phyloP scores from a whole-genome alignment of 2,888 invertebrate genomes.

The Alcis repandata region DNA sequence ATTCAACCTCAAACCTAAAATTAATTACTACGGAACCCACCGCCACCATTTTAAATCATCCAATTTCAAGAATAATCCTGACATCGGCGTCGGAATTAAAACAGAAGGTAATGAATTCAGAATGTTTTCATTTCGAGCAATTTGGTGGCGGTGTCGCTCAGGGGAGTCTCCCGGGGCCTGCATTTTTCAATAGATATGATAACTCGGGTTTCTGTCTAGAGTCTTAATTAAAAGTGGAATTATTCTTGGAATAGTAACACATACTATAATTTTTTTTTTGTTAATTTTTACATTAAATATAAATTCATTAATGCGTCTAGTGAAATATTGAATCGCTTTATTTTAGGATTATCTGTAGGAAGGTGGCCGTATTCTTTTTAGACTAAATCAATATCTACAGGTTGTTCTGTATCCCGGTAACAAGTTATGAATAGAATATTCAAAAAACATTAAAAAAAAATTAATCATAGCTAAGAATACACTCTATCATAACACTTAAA shows the following conservation, averaged over 20 bases:
- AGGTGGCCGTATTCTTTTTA: too few relatives aligned
- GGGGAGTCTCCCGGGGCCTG: slow-evolving; percentile 7
- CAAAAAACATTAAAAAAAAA: too few relatives aligned
- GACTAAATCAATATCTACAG: too few relatives aligned
- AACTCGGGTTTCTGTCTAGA: slow-evolving; percentile 7
- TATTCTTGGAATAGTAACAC: not conserved
- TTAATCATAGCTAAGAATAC: too few relatives aligned
- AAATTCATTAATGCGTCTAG: too few relatives aligned
- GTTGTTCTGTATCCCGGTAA: too few relatives aligned
- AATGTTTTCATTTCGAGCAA: slow-evolving; percentile 60
- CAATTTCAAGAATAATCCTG: slow-evolving; percentile 60
- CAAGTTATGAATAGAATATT: too few relatives aligned
- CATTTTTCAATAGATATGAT: slow-evolving; percentile 14
- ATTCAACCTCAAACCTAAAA: slow-evolving; percentile 1
- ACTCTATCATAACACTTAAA: too few relatives aligned
- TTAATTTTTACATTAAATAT: too few relatives aligned
- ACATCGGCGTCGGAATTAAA: slow-evolving; percentile 56
- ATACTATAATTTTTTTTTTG: too few relatives aligned
- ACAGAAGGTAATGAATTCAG: slow-evolving; percentile 59
- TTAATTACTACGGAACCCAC: slow-evolving; percentile 21
- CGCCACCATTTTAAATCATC: slow-evolving; percentile 57
- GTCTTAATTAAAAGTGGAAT: not conserved
- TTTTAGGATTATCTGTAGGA: too few relatives aligned
- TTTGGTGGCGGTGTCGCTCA: slow-evolving; percentile 38
- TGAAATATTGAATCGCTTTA: too few relatives aligned